Conservation (phyloP, 2,888 invertebrate species). For the Macrosoma leucophasiata region DNA sequence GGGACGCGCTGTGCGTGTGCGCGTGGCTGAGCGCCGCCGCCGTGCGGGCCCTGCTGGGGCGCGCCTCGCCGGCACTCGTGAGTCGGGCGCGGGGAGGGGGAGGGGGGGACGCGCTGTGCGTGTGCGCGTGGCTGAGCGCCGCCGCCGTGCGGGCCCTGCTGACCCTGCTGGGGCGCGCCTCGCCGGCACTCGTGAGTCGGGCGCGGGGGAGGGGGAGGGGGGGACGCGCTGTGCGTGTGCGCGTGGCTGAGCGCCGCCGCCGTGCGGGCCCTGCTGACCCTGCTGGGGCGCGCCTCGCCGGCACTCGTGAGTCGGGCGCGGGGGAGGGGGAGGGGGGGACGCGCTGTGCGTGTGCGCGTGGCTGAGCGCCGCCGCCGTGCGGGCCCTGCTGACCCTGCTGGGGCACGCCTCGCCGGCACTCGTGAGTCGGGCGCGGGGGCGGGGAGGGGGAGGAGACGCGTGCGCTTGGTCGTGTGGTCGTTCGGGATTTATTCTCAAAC, state of each 20-base stretch:
- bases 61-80: slow-evolving; percentile 15
- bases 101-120: slow-evolving; percentile 37
- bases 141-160: slow-evolving; percentile 34
- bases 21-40: slow-evolving; percentile 8
- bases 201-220: slow-evolving; percentile 79
- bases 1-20: slow-evolving; percentile 10
- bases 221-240: slow-evolving; percentile 39
- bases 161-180: slow-evolving; percentile 29
- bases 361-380: slow-evolving; percentile 24
- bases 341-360: no score
- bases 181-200: slow-evolving; percentile 57
- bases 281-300: slow-evolving; percentile 24
- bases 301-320: no score
- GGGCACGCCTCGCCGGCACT: not conserved
- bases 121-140: slow-evolving; percentile 31
- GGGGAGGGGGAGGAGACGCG: not conserved
- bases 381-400: slow-evolving; percentile 6
- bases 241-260: slow-evolving; percentile 32
- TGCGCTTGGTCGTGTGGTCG: no score
- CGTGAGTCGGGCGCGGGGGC: not conserved
- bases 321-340: no score
- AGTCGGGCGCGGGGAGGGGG: slow-evolving; percentile 11
- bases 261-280: slow-evolving; percentile 23
- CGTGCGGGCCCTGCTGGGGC: slow-evolving; percentile 9
- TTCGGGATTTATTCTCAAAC: no score